Evolutionary conservation across 1,140 invertebrate genomes (phyloP).

Genomic region (Hyposmocoma kahamanoa): DNA sequence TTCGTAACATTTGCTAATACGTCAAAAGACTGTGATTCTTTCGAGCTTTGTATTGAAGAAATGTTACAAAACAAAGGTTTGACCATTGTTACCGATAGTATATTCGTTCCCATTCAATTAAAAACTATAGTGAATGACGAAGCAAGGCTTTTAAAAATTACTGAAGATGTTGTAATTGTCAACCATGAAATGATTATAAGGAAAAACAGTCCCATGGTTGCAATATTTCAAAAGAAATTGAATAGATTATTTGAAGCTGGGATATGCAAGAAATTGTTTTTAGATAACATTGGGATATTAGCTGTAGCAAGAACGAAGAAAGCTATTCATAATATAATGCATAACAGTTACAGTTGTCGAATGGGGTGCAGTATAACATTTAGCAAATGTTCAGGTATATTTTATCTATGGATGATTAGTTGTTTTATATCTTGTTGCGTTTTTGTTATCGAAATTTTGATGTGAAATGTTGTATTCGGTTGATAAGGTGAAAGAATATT

Average conservation of each 20-base stretch:
- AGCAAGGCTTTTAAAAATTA: conserved; percentile 33
- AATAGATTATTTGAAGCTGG: conserved; percentile 44
- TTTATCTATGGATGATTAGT: neutral
- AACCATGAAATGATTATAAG: conserved; percentile 55
- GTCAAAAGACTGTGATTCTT: conserved; percentile 31
- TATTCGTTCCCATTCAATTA: conserved; percentile 28
- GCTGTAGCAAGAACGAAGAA: conserved; percentile 30
- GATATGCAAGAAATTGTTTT: conserved; percentile 37
- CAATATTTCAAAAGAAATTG: conserved; percentile 25
- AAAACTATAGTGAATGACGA: conserved; percentile 37
- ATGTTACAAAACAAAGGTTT: conserved; percentile 32
- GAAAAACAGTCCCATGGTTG: conserved; percentile 29
- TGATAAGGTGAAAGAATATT: no score
- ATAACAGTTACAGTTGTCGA: conserved; percentile 44
- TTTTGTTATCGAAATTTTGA: neutral
- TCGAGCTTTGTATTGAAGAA: conserved; percentile 32
- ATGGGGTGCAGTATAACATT: neutral
- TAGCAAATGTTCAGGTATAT: neutral
- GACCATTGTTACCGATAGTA: conserved; percentile 29
- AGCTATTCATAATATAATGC: conserved; percentile 34
- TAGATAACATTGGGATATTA: conserved; percentile 41
- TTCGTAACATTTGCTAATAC: conserved; percentile 36
- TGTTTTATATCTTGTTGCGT: neutral
- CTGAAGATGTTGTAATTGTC: conserved; percentile 35
- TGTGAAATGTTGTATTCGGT: no score